Base-by-base conservation (phyloP, 2,113 vertebrate species). In the Rhinolophus sinicus region DNA sequence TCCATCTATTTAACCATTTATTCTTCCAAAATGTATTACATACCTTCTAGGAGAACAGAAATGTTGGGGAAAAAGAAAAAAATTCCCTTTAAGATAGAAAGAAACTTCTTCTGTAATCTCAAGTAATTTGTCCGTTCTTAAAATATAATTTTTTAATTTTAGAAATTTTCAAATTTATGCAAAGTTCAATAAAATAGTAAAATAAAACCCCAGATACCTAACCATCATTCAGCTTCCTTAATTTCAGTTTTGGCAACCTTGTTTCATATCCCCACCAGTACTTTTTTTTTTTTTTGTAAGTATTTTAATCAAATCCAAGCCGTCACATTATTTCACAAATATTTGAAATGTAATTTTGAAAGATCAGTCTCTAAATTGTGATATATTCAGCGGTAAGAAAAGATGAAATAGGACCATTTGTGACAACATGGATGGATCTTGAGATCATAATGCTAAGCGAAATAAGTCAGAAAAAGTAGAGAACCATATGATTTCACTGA, bases 181-280 rank as follows among this genome's bases (percentile, higher is more conserved):
- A 88, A 38, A 88, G 47, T 14, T 88, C 44, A 77, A 84, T 67
- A 95, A 86, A 90, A 76, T 62, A 69, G 72, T 65, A 11, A 67
- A 92, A 75, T 38, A 40, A 85, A 90, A 47, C 62, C 8, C 56
- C 1, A 62, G 44, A 60, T 28, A 33, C 22, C 38, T 60, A 72
- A 24, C 50, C 35, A 44, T 67, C 40, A 72, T 21, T 47, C 30
- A 76, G 22, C 24, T 92, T 77, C 62, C 35, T 80, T 80, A 35
- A 26, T 33, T 92, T 85, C n/a, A 22, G 21, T 50, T 89, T 75
- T 83, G 47, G 28, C 38, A 30, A 58, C 76, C 52, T 82, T 58
- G 47, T 62, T 82, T 90, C 15, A 8, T 75, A 56, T 86, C 33
- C 24, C 33, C 33, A 33, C 35, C 70, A 64, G 44, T 10, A 47